Evolutionary conservation across 53 echinoderm and acorn worm species (phyloP).

Genomic region (Holothuria leucospilota): DNA sequence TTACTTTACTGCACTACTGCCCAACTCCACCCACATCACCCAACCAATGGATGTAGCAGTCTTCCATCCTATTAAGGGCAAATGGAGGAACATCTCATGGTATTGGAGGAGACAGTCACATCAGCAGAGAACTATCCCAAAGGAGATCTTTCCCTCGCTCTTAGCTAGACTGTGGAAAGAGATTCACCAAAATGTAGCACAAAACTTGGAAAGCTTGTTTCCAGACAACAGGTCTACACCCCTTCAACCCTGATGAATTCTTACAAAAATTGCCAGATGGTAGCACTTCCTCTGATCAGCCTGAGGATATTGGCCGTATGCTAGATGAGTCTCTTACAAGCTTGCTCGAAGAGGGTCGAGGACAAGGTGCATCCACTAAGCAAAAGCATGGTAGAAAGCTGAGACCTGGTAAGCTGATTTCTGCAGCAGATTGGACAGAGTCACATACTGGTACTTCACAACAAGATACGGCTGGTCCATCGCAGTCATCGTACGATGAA

Average conservation of each 20-base stretch:
- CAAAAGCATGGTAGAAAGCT: too few relatives aligned
- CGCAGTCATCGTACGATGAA: background rate
- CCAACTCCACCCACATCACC: slow-evolving; percentile 38
- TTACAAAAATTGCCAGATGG: background rate
- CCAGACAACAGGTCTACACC: background rate
- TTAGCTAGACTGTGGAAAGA: slow-evolving; percentile 1
- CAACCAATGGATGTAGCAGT: slow-evolving; percentile 54
- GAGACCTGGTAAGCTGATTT: too few relatives aligned
- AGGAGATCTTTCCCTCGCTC: slow-evolving; percentile 8
- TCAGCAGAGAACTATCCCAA: slow-evolving; percentile 22
- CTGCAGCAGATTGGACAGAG: too few relatives aligned
- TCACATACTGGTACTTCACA: too few relatives aligned
- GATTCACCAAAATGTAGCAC: background rate
- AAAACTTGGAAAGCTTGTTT: slow-evolving; percentile 17
- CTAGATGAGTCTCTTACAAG: background rate
- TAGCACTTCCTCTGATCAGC: background rate
- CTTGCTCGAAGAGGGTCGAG: background rate
- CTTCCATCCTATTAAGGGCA: slow-evolving; percentile 21
- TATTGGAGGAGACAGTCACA: background rate
- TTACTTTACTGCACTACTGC: slow-evolving; percentile 16
- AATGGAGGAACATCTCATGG: too few relatives aligned
- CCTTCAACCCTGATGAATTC: background rate
- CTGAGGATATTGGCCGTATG: background rate
- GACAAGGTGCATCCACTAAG: background rate
- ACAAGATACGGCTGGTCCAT: too few relatives aligned